phyloP scores from a whole-genome alignment of 2,797 vertebrate genomes.

The Enteromius unitaeniatus region DNA sequence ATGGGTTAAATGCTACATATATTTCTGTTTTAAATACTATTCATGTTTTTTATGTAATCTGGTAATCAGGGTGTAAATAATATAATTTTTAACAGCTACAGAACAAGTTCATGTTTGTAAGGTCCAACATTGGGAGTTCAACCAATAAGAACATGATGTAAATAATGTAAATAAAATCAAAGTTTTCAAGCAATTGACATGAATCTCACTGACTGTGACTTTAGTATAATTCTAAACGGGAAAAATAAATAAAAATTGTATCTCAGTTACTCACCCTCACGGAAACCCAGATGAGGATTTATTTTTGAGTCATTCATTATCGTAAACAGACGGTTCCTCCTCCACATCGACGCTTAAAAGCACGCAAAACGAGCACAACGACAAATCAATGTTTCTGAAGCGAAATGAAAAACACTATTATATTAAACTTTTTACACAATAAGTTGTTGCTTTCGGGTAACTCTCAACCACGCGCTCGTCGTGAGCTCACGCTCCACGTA shows the following conservation, averaged over 20 bases:
- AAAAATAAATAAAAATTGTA: not conserved
- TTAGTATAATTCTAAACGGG: not conserved
- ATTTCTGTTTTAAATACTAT: constrained; percentile 29
- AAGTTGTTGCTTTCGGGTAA: not conserved
- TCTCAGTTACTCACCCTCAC: not conserved
- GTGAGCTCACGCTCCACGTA: not conserved
- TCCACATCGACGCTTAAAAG: not conserved
- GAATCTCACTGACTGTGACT: not conserved
- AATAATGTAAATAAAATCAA: constrained; percentile 74
- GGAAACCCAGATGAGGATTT: not conserved
- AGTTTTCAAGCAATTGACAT: constrained; percentile 32
- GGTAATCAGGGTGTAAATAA: constrained; percentile 27
- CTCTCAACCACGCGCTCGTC: not conserved
- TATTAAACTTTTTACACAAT: not conserved
- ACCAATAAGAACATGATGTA: constrained; percentile 42
- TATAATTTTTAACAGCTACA: constrained; percentile 18
- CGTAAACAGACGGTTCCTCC: not conserved
- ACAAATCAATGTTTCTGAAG: not conserved
- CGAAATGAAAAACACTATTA: too few species aligned
- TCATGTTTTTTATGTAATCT: constrained; percentile 14
- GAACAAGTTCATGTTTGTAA: constrained; percentile 5
- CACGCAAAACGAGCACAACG: not conserved
- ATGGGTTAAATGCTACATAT: not conserved
- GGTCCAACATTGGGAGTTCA: constrained; percentile 62
- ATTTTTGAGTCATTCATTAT: not conserved